Base-by-base conservation (phyloP, 23 tunicate species). In the Ciona savignyi region DNA sequence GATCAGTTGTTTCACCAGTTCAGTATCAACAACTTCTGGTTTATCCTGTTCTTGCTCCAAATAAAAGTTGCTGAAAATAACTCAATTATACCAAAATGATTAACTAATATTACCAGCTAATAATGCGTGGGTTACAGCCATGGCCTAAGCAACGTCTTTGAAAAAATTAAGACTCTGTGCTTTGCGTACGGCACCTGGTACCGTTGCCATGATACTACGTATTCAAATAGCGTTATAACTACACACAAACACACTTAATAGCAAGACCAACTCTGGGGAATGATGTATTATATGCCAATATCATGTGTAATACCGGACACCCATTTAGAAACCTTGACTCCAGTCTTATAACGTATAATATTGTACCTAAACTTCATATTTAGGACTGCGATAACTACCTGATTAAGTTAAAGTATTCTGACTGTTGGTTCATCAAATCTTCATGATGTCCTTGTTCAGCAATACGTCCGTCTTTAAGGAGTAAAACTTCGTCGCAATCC, bases 361-460 rank as follows among this genome's bases (percentile, higher is more conserved):
- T 11, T 20, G 6, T 30, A 24, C 19, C 29, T 21, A 9, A 11
- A 27, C 24, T 25, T 27, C 63, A 28, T 30, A 6, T 20, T 22
- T n/a, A 21, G 31, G 15, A 11, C 15, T 49, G 61, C 2, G 31
- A 27, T 2, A 20, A 49, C 61, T 67, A 88, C 96, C 64, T 73
- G 30, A 88, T 82, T 22, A 88, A 61, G 20, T 60, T 77, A 20
- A 77, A 74, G 72, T 88, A 88, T 6, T 88, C 96, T 20, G 56
- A 30, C n/a, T 73, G 69, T 22, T 68, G 49, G 22, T 69, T 63
- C 85, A 83, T 78, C 25, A 94, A 49, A 11, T 87, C 86, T 20
- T 87, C 86, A 75, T 94, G 89, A 20, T 31, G 28, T 51, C 99
- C 99, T n/a, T 73, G 71, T 66, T 94, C 99, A 63, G 85, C 81